These are phyloP conservation scores for Pipistrellus pygmaeus DNA, from an alignment of 2,797 vertebrate species.

Conservation along the genomic window DNA sequence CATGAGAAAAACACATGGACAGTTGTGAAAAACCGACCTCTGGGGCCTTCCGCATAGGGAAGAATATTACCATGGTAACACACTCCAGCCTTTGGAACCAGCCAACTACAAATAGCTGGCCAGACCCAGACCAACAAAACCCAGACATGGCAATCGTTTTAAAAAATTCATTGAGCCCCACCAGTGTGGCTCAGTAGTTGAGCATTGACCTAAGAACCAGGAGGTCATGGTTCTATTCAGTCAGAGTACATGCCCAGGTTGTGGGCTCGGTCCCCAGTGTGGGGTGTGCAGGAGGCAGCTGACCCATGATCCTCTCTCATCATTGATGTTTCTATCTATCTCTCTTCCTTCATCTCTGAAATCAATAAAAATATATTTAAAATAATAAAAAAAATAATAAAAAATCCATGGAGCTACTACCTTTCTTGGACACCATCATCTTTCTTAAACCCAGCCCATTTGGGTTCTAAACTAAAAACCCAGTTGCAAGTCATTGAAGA, in stretches of 20 bases:
- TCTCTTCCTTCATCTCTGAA: not conserved
- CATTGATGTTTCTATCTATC: not conserved
- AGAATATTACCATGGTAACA: slow-evolving; percentile 71
- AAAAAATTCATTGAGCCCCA: not conserved
- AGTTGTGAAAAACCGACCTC: slow-evolving; percentile 19
- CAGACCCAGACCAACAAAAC: slow-evolving; percentile 40
- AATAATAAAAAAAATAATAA: not conserved
- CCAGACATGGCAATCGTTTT: not conserved
- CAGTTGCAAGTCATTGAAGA: not conserved
- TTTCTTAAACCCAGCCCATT: slow-evolving; percentile 2
- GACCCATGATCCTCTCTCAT: not conserved
- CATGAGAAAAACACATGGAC: slow-evolving; percentile 47
- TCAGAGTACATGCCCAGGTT: not conserved
- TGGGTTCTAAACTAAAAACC: slow-evolving; percentile 8
- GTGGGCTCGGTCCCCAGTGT: not conserved
- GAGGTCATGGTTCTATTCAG: not conserved
- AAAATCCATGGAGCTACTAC: not conserved
- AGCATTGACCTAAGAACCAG: not conserved
- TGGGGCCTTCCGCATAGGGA: slow-evolving; percentile 38
- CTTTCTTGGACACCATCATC: slow-evolving; percentile 23
- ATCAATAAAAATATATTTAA: not conserved
- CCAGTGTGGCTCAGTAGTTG: not conserved
- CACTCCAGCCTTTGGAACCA: slow-evolving; percentile 32
- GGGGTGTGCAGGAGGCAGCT: not conserved
- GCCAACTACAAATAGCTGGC: slow-evolving; percentile 27